phyloP scores from a whole-genome alignment of 2,113 vertebrate species.

The Saguinus imperator region DNA sequence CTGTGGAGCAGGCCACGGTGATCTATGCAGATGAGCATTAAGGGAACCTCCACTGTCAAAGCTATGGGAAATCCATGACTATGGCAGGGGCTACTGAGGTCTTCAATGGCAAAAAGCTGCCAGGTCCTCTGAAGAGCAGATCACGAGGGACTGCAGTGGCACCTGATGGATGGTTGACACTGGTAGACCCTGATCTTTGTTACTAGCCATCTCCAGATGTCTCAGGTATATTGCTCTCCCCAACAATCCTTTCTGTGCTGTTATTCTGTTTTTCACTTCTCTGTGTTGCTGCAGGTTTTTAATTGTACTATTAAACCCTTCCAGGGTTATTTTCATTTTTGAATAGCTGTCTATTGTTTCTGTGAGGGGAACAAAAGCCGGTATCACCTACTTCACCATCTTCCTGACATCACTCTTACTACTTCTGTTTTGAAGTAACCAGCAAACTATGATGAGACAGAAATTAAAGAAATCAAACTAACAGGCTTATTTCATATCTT shows the following conservation, averaged over 20 bases:
- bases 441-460: background rate
- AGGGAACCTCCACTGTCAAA: too few relatives aligned
- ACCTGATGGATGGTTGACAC: background rate
- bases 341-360: too few relatives aligned
- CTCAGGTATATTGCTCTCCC: background rate
- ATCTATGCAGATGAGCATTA: background rate
- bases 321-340: background rate
- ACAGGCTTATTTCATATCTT: background rate
- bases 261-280: background rate
- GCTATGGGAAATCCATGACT: background rate
- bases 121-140: background rate
- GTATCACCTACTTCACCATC: background rate
- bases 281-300: too few relatives aligned
- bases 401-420: background rate
- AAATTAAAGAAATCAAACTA: background rate
- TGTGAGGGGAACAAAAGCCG: background rate
- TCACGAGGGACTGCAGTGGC: background rate
- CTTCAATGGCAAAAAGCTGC: background rate
- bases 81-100: background rate
- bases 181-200: background rate
- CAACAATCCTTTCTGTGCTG: background rate
- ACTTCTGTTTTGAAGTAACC: slow-evolving; percentile 4
- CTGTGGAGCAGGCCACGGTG: too few relatives aligned
- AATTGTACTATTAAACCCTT: background rate
- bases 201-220: background rate